Evolutionary conservation across 2,113 vertebrate genomes (phyloP), one percentile per base, ranked within the genome.

Genomic region (Eulemur rufifrons): DNA sequence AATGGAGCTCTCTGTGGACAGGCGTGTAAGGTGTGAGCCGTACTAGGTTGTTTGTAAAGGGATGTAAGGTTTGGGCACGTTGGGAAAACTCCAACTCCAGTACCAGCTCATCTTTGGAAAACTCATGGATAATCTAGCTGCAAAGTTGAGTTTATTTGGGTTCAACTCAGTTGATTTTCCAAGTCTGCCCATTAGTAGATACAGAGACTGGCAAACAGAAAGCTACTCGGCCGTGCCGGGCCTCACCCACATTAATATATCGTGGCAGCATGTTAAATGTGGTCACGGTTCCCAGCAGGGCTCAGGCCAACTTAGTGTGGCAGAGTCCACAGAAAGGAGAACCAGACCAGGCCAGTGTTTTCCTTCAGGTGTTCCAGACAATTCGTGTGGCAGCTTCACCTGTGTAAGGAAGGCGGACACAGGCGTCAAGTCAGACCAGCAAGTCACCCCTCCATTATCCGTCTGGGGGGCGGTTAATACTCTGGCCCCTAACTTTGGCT

Each of bases 101-200:
- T 73, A 71, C 64, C 63, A 56, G 64, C 61, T 95, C 64, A 17
- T 89, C 66, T 87, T 77, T 74, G 50, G 76, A 94, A 95, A 93
- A 10, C 29, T 3, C 66, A 17, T 0, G 0, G n/a, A 68, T 45
- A 87, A 59, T 85, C 39, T 68, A 61, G 29, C 37, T 68, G 32
- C 10, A 73, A 56, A n/a, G 21, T 15, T 17, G 14, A 56, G 71
- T 87, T 91, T 94, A 45, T 91, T 76, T 87, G 59, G 68, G 3
- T 91, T 94, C 29, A 61, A 54, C 69, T 82, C 78, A 47, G 42
- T 93, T 66, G 39, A 59, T 74, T 89, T 92, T 77, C 71, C 3
- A 6, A 50, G 64, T 86, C 64, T 59, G 27, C 92, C 64, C 84
- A 21, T 52, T 84, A 61, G 27, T 25, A 82, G 84, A 50, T 32